phyloP scores from a whole-genome alignment of 2,888 invertebrate species.

The Parnassius orleans region DNA sequence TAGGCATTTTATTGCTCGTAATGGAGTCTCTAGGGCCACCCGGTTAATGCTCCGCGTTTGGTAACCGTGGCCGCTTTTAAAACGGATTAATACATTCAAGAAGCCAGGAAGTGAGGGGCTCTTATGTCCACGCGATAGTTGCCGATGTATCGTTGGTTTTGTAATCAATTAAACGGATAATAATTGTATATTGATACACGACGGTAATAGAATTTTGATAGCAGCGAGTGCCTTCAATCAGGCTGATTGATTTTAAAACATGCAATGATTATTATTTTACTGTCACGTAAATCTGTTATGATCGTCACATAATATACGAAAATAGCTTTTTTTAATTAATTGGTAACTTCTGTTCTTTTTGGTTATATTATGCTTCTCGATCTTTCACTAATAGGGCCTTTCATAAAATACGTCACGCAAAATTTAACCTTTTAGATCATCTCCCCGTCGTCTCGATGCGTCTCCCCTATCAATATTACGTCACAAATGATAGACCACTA shows the following conservation, averaged over 20 bases:
- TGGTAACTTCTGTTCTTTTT: no score
- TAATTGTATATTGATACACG: constrained; percentile 56
- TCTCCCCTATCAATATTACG: no score
- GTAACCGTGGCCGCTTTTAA: constrained; percentile 69
- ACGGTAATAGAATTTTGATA: constrained; percentile 63
- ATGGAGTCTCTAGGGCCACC: constrained; percentile 79
- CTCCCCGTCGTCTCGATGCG: no score
- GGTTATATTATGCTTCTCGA: no score
- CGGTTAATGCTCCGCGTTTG: constrained; percentile 67
- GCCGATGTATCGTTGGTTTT: constrained; percentile 47
- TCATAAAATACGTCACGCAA: no score
- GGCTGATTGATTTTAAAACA: constrained; percentile 57
- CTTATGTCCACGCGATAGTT: constrained; percentile 43
- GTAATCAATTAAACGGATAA: constrained; percentile 66
- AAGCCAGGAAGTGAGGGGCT: constrained; percentile 50
- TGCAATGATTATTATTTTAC: neutral
- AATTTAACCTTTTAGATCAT: no score
- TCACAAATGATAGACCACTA: no score
- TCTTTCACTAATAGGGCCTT: no score
- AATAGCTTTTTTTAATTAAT: no score
- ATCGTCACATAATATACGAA: neutral
- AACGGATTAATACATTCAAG: constrained; percentile 74
- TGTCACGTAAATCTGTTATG: constrained; percentile 52
- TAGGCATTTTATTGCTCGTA: constrained; percentile 80
- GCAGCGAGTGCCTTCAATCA: constrained; percentile 58